A percentile compares a stretch with the other conserved stretches of the same genome.
Evolutionary conservation across 2,113 vertebrate genomes (phyloP).

Genomic region (Spea multiplicata): DNA sequence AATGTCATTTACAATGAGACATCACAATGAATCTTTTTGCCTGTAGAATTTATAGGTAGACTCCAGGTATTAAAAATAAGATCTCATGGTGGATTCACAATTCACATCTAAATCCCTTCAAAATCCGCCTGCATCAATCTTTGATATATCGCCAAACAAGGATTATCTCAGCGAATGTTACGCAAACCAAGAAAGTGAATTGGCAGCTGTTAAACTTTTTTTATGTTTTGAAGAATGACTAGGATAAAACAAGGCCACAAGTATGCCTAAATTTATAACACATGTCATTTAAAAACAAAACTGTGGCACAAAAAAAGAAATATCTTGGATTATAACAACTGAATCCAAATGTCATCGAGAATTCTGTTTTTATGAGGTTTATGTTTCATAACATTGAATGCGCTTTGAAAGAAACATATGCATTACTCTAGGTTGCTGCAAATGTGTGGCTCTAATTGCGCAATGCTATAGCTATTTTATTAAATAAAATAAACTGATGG

Average conservation of each 20-base stretch:
- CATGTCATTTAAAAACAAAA: not conserved
- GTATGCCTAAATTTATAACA: not conserved
- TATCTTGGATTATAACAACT: not conserved
- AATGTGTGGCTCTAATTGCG: not conserved
- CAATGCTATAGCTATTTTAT: not conserved
- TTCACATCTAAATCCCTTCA: not conserved
- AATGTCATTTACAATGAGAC: too few species aligned
- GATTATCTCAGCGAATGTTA: constrained; percentile 8
- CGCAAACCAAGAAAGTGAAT: not conserved
- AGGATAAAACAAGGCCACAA: not conserved
- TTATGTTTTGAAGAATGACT: not conserved
- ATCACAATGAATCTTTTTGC: not conserved
- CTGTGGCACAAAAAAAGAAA: not conserved
- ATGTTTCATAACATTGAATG: not conserved
- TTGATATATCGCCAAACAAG: constrained; percentile 15
- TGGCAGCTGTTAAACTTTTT: not conserved
- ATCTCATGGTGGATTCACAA: too few species aligned
- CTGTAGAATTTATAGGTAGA: not conserved
- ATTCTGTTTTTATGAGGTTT: not conserved
- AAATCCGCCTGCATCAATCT: not conserved
- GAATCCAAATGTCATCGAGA: not conserved
- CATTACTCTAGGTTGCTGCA: not conserved
- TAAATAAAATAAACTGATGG: not conserved
- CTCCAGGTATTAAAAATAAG: not conserved
- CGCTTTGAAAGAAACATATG: not conserved